These are phyloP conservation scores for Spatula versicolor DNA, from an alignment of 2,797 vertebrate species.

Conservation along the genomic window DNA sequence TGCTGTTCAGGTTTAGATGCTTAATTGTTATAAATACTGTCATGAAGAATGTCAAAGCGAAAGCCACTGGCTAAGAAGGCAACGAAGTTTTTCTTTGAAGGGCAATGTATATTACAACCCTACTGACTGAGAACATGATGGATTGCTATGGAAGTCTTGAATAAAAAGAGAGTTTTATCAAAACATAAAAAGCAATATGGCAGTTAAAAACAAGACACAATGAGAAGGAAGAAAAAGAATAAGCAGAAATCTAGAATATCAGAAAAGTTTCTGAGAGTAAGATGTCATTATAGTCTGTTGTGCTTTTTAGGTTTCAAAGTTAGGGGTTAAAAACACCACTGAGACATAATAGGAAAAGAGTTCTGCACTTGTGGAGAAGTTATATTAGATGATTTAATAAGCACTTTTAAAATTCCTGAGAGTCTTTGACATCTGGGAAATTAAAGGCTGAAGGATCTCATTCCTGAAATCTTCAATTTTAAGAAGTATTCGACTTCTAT, in stretches of 20 bases:
- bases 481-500: not conserved
- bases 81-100: not conserved
- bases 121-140: not conserved
- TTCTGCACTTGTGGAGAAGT: not conserved
- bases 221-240: not conserved
- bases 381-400: not conserved
- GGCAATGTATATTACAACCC: not conserved
- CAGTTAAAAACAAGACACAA: not conserved
- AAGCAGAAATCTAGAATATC: not conserved
- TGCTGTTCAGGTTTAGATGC: not conserved
- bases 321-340: not conserved
- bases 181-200: not conserved
- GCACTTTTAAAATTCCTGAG: not conserved
- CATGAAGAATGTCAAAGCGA: not conserved
- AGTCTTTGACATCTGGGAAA: not conserved
- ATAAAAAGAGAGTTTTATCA: not conserved
- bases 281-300: not conserved
- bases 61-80: not conserved
- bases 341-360: not conserved
- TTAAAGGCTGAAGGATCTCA: not conserved
- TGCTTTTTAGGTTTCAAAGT: not conserved
- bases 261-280: not conserved
- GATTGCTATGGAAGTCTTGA: not conserved
- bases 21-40: not conserved
- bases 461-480: not conserved